Percentiles rank a stretch among this genome's conserved stretches.
phyloP scores from a whole-genome alignment of 2,797 vertebrate genomes.

The Anolis apletophallus region DNA sequence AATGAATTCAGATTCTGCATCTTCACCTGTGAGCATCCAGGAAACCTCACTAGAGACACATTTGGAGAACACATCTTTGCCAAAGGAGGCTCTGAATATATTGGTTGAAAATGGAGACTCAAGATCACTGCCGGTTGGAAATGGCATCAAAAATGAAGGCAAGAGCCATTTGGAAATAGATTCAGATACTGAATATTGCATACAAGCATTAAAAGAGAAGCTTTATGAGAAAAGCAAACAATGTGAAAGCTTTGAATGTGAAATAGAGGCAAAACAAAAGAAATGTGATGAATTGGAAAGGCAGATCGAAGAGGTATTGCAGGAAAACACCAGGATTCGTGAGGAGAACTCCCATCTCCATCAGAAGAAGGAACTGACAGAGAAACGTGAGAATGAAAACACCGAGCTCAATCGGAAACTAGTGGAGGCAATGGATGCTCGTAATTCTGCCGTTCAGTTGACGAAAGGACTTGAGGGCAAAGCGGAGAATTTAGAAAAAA shows the following conservation, averaged over 20 bases:
- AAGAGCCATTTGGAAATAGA: constrained; percentile 13
- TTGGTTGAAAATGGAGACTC: neutral
- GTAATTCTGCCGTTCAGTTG: constrained; percentile 85
- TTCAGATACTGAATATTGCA: constrained; percentile 68
- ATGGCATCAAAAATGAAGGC: neutral
- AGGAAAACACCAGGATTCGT: constrained; percentile 76
- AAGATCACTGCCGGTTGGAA: neutral
- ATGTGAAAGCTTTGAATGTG: constrained; percentile 85
- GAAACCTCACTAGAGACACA: neutral
- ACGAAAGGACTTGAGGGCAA: constrained; percentile 88
- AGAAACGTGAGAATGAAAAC: constrained; percentile 82
- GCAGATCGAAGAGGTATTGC: constrained; percentile 80
- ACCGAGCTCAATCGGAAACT: constrained; percentile 84
- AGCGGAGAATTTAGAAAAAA: constrained; percentile 90
- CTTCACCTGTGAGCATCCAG: neutral
- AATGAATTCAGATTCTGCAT: neutral
- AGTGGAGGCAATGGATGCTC: constrained; percentile 81
- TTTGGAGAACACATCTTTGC: neutral
- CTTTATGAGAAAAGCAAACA: constrained; percentile 83
- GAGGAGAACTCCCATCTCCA: constrained; percentile 73
- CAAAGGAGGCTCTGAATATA: neutral
- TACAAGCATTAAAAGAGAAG: constrained; percentile 84
- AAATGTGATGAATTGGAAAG: constrained; percentile 84
- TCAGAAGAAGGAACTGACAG: constrained; percentile 77
- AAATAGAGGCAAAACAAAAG: constrained; percentile 85